Evolutionary conservation across 1,140 invertebrate species (phyloP), one percentile per base, ranked within the genome.

Genomic region (Melitaea cinxia): DNA sequence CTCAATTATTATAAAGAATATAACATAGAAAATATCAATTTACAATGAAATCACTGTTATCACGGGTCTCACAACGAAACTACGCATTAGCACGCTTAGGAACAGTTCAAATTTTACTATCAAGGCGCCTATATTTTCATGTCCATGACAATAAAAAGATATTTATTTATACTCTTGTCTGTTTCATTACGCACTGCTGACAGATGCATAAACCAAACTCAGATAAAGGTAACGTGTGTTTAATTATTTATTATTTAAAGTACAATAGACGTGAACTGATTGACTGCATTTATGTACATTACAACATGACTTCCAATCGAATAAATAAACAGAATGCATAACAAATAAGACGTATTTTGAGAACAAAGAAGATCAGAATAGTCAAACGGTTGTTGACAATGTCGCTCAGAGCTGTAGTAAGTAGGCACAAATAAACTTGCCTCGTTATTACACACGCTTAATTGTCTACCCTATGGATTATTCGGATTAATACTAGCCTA

Each of bases 181-280:
- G 21, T 37, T 47, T 47, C 10, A 21, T 39, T 37, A 57, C 39
- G 55, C 54, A 56, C 35, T 33, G 12, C 30, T 45, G 55, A 57
- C 55, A 57, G 55, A 39, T 47, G 55, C 17, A 17, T 14, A 39
- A 56, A 39, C 21, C 33, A 42, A 39, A 45, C 39, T 23, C 21
- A 45, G 55, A 57, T 57, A 57, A 57, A 57, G 15, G 21, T 57
- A 39, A 57, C 55, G 39, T 28, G 55, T 12, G 21, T 39, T 23
- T 23, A 45, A 28, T 57, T 45, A 57, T 45, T 28, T 57, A 45
- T 28, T 57, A 45, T 21, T 24, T 10, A 33, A 33, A 4, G 23
- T 42, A 45, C 39, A 55, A 24, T 39, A 30, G 39, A 57, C 28
- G 24, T 57, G 30, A 39, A 57, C 37, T 39, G 37, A 57, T 45